Percentiles rank a stretch among this genome's conserved stretches.
These are phyloP conservation scores for Procavia capensis DNA, from an alignment of 2,113 vertebrate species.

Conservation along the genomic window DNA sequence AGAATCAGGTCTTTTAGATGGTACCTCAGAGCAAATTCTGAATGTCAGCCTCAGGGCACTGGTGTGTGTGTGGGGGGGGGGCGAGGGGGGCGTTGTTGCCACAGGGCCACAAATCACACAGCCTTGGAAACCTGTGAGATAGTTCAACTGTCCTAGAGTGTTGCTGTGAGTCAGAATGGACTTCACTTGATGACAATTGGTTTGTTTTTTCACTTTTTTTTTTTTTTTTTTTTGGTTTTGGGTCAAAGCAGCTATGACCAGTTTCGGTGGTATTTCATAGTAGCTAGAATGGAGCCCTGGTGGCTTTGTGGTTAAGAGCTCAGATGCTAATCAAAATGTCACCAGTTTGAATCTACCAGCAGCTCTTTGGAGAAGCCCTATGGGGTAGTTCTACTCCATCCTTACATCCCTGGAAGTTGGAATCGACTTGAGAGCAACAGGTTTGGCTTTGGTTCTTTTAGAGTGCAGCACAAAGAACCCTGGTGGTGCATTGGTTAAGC, in stretches of 20 bases:
- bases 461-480: neutral
- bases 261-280: neutral
- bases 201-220: too few relatives aligned
- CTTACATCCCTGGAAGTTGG: neutral
- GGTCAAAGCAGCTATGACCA: neutral
- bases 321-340: too few relatives aligned
- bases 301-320: neutral
- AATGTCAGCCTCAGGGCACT: neutral
- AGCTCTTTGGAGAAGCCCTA: neutral
- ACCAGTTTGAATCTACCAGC: too few relatives aligned
- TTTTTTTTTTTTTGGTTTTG: neutral
- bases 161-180: too few relatives aligned
- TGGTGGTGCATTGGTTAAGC: neutral
- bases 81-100: neutral
- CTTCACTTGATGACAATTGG: too few relatives aligned
- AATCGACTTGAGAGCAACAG: neutral
- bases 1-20: neutral
- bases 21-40: neutral
- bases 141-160: too few relatives aligned
- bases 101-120: neutral
- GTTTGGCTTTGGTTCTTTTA: neutral
- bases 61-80: neutral
- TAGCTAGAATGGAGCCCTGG: neutral
- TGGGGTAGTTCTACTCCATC: too few relatives aligned
- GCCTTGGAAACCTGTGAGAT: neutral